A percentile compares a stretch with the other conserved stretches of the same genome.
phyloP scores from a whole-genome alignment of 2,113 vertebrate genomes.

The Pterocles orientalis region DNA sequence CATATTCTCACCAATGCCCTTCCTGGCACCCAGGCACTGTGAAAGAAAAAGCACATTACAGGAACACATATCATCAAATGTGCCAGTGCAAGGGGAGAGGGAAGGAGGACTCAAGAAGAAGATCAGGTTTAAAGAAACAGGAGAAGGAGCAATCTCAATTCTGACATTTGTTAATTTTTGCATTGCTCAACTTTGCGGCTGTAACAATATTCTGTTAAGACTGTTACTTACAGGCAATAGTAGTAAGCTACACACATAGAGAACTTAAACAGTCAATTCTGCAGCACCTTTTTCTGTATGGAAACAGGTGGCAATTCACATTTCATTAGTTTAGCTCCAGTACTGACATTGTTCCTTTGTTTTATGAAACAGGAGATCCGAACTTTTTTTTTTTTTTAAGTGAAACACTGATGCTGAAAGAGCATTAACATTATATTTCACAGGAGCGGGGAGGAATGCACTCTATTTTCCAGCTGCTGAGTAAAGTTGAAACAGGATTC shows the following conservation, averaged over 20 bases:
- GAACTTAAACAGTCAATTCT: neutral
- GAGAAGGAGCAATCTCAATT: neutral
- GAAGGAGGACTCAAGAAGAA: neutral
- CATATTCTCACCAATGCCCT: neutral
- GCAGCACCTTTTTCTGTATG: neutral
- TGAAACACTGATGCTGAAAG: neutral
- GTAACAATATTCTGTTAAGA: neutral
- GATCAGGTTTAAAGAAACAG: neutral
- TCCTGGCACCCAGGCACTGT: neutral
- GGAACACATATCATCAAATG: neutral
- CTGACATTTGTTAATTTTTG: neutral
- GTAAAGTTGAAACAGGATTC: neutral
- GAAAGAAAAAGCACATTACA: neutral
- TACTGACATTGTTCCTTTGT: neutral
- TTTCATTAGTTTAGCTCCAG: neutral
- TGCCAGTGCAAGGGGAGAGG: neutral
- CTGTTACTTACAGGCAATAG: neutral
- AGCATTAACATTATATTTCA: neutral
- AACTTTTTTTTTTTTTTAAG: neutral
- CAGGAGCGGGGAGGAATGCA: neutral
- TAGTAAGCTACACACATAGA: neutral
- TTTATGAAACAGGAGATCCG: neutral
- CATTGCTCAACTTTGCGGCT: neutral
- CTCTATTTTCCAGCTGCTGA: neutral
- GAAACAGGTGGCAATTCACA: neutral